Base-by-base conservation (phyloP, 2,113 vertebrate species). In the Deroptyus accipitrinus region DNA sequence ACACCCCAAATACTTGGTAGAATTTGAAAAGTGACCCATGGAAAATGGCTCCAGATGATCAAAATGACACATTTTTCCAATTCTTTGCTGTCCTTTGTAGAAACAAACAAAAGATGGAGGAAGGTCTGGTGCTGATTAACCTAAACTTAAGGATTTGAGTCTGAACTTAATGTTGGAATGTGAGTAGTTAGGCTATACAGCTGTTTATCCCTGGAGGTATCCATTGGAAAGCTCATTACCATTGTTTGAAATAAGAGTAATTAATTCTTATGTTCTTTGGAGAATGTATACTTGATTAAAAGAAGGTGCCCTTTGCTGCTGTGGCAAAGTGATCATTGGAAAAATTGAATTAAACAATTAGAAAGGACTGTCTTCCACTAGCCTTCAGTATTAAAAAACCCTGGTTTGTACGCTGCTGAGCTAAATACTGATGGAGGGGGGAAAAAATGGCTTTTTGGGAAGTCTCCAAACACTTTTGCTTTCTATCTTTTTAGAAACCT, bases 151-250 rank as follows among this genome's bases (percentile, higher is more conserved):
- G 79, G 88, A 88, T 86, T 73, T 86, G 27, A 48, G 22, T 30
- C 68, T 83, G 83, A 88, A 75, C 80, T 90, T 70, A 41, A 63
- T 96, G 79, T 30, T 93, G 90, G 72, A 78, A 84, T 90, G 70
- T 17, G 73, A 88, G 76, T 49, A 72, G 76, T 88, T 86, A 28
- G 61, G 55, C 61, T 90, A 4, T 75, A 80, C 59, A 86, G 69
- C 72, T 96, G 88, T 96, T 96, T 94, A 92, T 77, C 88, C 94
- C 92, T 83, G 88, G 88, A 94, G 95, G 85, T 90, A 88, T 70
- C 88, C 30, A 4, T 70, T 94, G 82, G 92, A 95, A 94, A 96
- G 44, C 74, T 96, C 74, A 72, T 86, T 95, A 75, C 59, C 18
- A 93, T 94, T 96, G 93, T 90, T 94, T 64, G 72, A 59, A 96